phyloP scores from a whole-genome alignment of 2,113 vertebrate genomes.

The Laterallus jamaicensis region DNA sequence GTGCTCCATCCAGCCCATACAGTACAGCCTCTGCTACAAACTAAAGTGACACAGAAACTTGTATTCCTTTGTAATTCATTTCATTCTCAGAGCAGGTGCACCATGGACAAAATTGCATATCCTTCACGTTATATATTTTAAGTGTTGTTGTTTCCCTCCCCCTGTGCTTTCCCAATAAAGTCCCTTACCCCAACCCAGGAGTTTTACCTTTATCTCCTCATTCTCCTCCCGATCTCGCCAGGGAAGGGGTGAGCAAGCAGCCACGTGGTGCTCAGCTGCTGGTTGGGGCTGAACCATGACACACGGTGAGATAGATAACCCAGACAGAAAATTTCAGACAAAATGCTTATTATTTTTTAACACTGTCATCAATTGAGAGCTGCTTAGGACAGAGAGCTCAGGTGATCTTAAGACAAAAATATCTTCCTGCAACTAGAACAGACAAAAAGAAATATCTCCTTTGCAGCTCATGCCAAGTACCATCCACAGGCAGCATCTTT shows the following conservation, averaged over 20 bases:
- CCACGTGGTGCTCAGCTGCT: too few relatives aligned
- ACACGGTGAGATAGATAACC: neutral
- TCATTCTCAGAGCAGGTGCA: neutral
- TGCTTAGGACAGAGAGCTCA: neutral
- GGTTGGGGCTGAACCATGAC: too few relatives aligned
- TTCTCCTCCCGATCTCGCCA: too few relatives aligned
- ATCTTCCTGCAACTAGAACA: neutral
- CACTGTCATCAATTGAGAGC: neutral
- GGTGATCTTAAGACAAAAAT: neutral
- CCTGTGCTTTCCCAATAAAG: too few relatives aligned
- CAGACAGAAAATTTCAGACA: neutral
- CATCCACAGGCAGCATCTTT: neutral
- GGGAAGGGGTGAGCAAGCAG: too few relatives aligned
- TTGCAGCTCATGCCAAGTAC: neutral
- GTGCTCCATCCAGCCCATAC: neutral
- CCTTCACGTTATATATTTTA: too few relatives aligned
- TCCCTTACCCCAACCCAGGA: too few relatives aligned
- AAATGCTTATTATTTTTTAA: neutral
- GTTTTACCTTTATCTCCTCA: too few relatives aligned
- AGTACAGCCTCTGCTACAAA: neutral
- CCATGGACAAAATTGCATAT: neutral
- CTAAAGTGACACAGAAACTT: neutral
- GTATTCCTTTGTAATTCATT: neutral
- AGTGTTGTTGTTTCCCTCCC: too few relatives aligned
- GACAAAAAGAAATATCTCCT: neutral